Percentiles rank a stretch among this genome's conserved stretches.
Conservation (phyloP, 2,797 vertebrate genomes). For the Helarctos malayanus region DNA sequence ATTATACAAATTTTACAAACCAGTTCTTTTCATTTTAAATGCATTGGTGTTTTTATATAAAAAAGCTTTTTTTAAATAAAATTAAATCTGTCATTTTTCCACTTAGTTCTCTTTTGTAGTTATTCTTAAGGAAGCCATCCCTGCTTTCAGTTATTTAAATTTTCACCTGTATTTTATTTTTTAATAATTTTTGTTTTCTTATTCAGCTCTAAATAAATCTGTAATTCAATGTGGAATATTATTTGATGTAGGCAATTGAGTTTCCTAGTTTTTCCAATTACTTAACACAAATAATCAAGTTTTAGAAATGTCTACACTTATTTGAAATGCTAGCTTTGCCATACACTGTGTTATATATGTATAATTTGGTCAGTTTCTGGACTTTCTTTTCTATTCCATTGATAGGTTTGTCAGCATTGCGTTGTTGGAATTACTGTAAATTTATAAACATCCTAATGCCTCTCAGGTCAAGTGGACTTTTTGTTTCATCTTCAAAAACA, state of each 20-base stretch:
- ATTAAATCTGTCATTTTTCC: neutral
- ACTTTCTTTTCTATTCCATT: neutral
- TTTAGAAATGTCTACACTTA: neutral
- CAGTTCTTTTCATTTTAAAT: neutral
- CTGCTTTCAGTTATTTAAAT: neutral
- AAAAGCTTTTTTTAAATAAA: neutral
- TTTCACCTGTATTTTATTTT: neutral
- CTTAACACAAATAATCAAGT: neutral
- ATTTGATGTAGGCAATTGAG: neutral
- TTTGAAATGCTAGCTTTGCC: neutral
- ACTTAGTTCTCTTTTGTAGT: neutral
- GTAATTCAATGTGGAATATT: neutral
- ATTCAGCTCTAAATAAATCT: neutral
- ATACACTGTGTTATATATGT: neutral
- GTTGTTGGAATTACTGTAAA: neutral
- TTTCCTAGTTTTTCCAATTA: neutral
- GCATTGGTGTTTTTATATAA: neutral
- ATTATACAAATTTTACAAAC: neutral
- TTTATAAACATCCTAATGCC: neutral
- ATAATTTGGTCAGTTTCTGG: neutral
- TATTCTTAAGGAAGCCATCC: neutral
- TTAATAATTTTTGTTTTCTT: neutral
- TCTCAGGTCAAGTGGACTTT: neutral
- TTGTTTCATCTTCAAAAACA: neutral
- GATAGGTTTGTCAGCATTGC: neutral